A percentile compares a stretch with the other conserved stretches of the same genome.
Evolutionary conservation across 2,797 vertebrate species (phyloP).

Genomic region (Eremophila alpestris): DNA sequence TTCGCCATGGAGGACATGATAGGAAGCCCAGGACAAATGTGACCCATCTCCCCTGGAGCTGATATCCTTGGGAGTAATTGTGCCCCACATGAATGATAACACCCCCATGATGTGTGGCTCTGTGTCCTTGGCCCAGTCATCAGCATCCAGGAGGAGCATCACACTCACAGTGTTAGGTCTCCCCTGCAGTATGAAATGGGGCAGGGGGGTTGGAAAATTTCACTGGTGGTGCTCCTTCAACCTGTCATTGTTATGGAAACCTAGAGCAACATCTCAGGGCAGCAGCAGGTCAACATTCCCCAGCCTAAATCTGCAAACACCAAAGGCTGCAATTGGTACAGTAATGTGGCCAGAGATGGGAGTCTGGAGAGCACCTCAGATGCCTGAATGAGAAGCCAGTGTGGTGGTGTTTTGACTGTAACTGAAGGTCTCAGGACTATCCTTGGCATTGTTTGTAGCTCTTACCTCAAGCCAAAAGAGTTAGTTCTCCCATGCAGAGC

Average conservation of each 20-base stretch:
- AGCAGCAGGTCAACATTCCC: neutral
- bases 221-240: neutral
- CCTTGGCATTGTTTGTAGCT: neutral
- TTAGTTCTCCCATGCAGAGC: neutral
- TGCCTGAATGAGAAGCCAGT: neutral
- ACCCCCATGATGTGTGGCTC: neutral
- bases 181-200: neutral
- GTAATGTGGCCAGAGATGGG: neutral
- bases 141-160: neutral
- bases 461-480: neutral
- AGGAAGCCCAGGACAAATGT: neutral
- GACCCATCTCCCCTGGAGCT: neutral
- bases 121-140: neutral
- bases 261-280: neutral
- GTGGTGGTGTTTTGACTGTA: neutral
- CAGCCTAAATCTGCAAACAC: accelerated
- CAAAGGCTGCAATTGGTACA: neutral
- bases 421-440: neutral
- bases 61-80: neutral
- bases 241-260: neutral
- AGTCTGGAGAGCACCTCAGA: neutral
- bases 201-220: neutral
- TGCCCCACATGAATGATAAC: neutral
- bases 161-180: neutral
- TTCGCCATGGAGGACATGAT: neutral